phyloP scores from a whole-genome alignment of 2,797 vertebrate species.

The Podarcis lilfordi region DNA sequence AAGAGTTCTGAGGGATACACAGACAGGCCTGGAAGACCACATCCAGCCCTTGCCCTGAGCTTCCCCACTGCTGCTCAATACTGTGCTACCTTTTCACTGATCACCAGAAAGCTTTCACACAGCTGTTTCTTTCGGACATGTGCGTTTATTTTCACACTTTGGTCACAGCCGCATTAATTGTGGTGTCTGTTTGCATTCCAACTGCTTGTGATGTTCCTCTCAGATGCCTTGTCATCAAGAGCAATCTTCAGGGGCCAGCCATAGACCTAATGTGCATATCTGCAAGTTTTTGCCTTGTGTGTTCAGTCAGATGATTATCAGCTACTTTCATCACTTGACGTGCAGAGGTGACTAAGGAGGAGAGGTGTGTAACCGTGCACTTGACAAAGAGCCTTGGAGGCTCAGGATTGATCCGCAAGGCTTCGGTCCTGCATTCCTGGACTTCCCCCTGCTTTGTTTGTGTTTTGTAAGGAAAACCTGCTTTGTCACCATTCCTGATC shows the following conservation, averaged over 20 bases:
- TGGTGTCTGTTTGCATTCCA: not conserved
- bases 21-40: too few species aligned
- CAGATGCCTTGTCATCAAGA: not conserved
- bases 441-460: not conserved
- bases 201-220: not conserved
- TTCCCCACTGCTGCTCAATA: too few species aligned
- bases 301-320: not conserved
- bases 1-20: too few species aligned
- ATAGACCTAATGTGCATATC: too few species aligned
- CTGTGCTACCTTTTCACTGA: too few species aligned
- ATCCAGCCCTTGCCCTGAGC: too few species aligned
- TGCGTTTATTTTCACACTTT: too few species aligned
- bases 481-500: fast-evolving
- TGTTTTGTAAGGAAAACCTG: fast-evolving
- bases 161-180: too few species aligned
- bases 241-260: not conserved
- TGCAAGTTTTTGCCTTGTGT: not conserved
- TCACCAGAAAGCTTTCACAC: too few species aligned
- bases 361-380: not conserved
- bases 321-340: not conserved
- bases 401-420: fast-evolving
- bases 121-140: too few species aligned
- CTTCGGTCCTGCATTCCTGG: fast-evolving
- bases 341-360: conserved; percentile 20
- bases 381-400: not conserved